Evolutionary conservation across 2,888 invertebrate species (phyloP).

Genomic region (Xanthia togata): DNA sequence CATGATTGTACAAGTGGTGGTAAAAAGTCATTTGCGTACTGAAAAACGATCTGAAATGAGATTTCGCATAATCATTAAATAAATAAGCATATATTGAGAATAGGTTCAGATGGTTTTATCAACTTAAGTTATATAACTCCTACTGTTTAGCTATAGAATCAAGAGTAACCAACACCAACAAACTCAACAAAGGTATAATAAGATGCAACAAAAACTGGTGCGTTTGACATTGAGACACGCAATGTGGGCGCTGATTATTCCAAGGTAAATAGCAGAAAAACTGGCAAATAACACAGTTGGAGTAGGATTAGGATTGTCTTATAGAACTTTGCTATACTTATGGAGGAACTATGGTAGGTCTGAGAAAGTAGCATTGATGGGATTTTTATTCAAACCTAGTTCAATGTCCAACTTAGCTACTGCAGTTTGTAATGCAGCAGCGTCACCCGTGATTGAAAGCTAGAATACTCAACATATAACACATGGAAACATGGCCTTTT

Average conservation of each 20-base stretch:
- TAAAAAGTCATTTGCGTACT: too few relatives aligned
- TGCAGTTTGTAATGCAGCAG: neutral
- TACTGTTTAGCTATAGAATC: neutral
- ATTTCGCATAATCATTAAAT: neutral
- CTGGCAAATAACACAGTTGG: slow-evolving; percentile 24
- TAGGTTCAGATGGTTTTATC: neutral
- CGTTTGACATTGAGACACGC: slow-evolving; percentile 51
- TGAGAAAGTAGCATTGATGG: neutral
- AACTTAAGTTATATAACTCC: neutral
- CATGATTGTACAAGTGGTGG: too few relatives aligned
- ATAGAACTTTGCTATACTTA: neutral
- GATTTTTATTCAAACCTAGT: neutral
- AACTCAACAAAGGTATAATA: slow-evolving; percentile 11
- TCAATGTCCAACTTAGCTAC: neutral
- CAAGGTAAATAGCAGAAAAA: slow-evolving; percentile 40
- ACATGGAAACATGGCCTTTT: neutral
- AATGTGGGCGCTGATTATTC: slow-evolving; percentile 54
- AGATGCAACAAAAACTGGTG: slow-evolving; percentile 30
- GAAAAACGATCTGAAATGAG: too few relatives aligned
- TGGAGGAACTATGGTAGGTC: neutral
- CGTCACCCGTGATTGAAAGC: neutral
- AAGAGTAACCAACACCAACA: neutral
- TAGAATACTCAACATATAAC: neutral
- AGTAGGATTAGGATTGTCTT: slow-evolving; percentile 12
- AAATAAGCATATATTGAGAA: neutral